These are phyloP conservation scores for Formica selysi DNA, from an alignment of 1,140 invertebrate genomes.

Conservation along the genomic window DNA sequence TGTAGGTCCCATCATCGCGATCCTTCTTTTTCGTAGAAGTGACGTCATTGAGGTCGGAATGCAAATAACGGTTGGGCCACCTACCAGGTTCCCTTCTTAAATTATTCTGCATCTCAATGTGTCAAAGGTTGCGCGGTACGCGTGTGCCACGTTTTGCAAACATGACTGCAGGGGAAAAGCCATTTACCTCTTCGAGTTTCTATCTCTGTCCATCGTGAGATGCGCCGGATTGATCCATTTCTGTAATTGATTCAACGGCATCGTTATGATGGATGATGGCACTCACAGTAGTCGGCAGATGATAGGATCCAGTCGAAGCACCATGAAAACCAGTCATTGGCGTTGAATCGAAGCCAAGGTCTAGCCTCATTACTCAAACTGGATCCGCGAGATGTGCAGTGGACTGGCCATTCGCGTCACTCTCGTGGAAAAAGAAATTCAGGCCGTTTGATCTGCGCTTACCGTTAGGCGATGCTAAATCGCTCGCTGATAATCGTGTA, in stretches of 20 bases:
- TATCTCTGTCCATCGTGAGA: background rate
- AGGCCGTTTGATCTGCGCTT: conserved; percentile 46
- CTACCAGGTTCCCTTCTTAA: conserved; percentile 54
- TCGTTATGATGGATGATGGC: conserved; percentile 27
- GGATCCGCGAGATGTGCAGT: conserved; percentile 57
- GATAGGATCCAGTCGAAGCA: conserved; percentile 72
- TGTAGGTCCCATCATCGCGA: background rate
- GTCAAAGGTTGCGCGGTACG: conserved; percentile 52
- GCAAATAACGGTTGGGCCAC: conserved; percentile 72
- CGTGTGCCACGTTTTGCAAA: conserved; percentile 22
- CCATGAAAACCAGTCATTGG: conserved; percentile 76
- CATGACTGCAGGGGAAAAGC: background rate
- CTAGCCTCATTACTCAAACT: conserved; percentile 76
- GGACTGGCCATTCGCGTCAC: conserved; percentile 6
- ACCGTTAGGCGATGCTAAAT: conserved; percentile 64
- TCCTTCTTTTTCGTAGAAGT: conserved; percentile 30
- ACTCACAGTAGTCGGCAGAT: conserved; percentile 26
- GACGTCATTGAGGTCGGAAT: conserved; percentile 62
- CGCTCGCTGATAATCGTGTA: conserved; percentile 45
- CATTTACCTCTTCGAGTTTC: background rate
- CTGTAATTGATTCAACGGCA: conserved; percentile 8
- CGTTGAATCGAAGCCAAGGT: conserved; percentile 75
- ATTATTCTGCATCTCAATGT: conserved; percentile 19
- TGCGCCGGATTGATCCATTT: conserved; percentile 7
- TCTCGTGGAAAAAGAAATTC: conserved; percentile 21